These are phyloP conservation scores for Aurelia sp. DNA, from an alignment of 30 jellyfish, hydroid and myxozoan genomes.

Conservation along the genomic window DNA sequence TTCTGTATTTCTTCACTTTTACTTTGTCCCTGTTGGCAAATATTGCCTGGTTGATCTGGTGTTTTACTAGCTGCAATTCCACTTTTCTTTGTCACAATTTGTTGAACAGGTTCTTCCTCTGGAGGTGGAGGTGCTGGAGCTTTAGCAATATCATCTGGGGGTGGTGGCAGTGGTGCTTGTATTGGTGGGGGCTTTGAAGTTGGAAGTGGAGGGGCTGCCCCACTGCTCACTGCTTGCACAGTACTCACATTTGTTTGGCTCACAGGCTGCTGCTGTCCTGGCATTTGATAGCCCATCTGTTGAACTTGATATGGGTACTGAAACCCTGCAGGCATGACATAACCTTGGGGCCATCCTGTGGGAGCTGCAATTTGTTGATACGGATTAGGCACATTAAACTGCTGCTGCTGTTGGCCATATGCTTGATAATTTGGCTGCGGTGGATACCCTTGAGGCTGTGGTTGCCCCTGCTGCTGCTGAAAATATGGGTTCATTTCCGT, in stretches of 20 bases:
- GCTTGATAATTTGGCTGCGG: constrained; percentile 39
- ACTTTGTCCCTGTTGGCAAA: not conserved
- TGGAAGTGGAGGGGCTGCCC: constrained; percentile 44
- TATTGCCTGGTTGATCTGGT: not conserved
- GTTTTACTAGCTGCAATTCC: not conserved
- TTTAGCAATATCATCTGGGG: constrained; percentile 23
- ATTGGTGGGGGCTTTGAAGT: constrained; percentile 38
- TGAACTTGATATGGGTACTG: constrained; percentile 26
- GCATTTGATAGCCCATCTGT: constrained; percentile 30
- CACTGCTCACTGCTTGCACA: not conserved
- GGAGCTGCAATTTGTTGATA: constrained; percentile 9
- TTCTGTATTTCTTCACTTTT: not conserved
- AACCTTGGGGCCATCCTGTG: constrained; percentile 40
- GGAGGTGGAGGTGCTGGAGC: constrained; percentile 75
- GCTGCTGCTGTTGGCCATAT: constrained; percentile 19
- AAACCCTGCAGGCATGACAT: constrained; percentile 41
- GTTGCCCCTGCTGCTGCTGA: constrained; percentile 38
- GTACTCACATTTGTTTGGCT: constrained; percentile 15
- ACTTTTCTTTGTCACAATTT: not conserved
- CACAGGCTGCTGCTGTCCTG: constrained; percentile 35
- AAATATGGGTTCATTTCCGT: constrained; percentile 48
- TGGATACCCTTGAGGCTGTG: constrained; percentile 6
- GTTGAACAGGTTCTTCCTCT: constrained; percentile 27
- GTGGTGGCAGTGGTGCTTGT: constrained; percentile 63
- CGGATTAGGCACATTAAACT: not conserved